These are phyloP conservation scores for Echeneis naucrates DNA, from an alignment of 2,797 vertebrate genomes.

Conservation along the genomic window DNA sequence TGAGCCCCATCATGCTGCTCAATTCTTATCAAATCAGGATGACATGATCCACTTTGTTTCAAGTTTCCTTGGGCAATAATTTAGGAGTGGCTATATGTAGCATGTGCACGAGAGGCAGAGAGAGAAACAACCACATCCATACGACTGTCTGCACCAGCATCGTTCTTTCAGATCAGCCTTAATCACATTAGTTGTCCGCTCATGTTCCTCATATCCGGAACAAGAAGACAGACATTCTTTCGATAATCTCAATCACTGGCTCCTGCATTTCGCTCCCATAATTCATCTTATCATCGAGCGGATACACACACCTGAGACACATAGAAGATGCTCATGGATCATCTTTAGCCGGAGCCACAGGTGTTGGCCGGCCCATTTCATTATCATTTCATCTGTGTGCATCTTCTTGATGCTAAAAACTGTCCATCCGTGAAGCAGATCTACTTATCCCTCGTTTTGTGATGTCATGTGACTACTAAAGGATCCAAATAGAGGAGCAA, in stretches of 20 bases:
- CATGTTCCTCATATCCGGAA: conserved; percentile 59
- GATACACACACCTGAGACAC: conserved; percentile 8
- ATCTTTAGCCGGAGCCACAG: conserved; percentile 43
- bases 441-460: conserved; percentile 24
- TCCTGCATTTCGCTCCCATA: conserved; percentile 36
- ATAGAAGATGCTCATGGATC: conserved; percentile 7
- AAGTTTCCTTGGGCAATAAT: conserved; percentile 53
- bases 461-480: conserved; percentile 25
- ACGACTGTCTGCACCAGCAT: conserved; percentile 19
- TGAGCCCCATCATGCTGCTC: conserved; percentile 61
- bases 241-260: conserved; percentile 55
- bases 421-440: conserved; percentile 35
- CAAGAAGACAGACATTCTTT: conserved; percentile 48
- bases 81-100: conserved; percentile 21
- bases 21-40: conserved; percentile 70
- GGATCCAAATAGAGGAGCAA: conserved; percentile 32
- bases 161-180: conserved; percentile 60
- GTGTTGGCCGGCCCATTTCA: conserved; percentile 17
- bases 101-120: conserved; percentile 7
- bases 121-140: conserved; percentile 27
- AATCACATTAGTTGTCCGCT: conserved; percentile 70
- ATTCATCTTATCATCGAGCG: conserved; percentile 15
- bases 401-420: conserved; percentile 27
- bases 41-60: conserved; percentile 63
- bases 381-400: conserved; percentile 19